These are phyloP conservation scores for Trichogramma evanescens DNA, from an alignment of 2,888 invertebrate species.

Conservation along the genomic window DNA sequence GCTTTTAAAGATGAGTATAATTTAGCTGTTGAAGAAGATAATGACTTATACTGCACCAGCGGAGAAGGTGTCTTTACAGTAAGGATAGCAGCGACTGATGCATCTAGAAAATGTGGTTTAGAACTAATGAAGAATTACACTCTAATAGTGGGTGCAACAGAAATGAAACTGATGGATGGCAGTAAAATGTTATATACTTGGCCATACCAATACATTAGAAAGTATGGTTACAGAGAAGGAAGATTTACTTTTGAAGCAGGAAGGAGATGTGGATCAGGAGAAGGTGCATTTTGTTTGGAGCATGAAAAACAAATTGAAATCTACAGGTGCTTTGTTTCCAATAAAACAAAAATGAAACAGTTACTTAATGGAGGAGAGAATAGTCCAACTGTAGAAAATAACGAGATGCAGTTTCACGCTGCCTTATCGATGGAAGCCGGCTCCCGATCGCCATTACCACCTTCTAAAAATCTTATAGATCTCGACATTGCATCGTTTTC, in stretches of 20 bases:
- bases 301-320: slow-evolving; percentile 78
- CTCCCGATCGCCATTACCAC: slow-evolving; percentile 72
- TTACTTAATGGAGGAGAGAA: slow-evolving; percentile 66
- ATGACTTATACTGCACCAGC: slow-evolving; percentile 80
- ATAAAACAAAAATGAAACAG: slow-evolving; percentile 84
- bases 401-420: slow-evolving; percentile 68
- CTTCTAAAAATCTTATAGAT: slow-evolving; percentile 52
- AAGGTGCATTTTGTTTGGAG: slow-evolving; percentile 74
- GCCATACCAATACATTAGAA: slow-evolving; percentile 77
- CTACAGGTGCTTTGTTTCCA: slow-evolving; percentile 70
- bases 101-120: slow-evolving; percentile 68
- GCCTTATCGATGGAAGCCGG: slow-evolving; percentile 73
- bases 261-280: slow-evolving; percentile 77
- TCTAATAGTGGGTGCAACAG: slow-evolving; percentile 66
- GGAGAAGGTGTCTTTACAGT: slow-evolving; percentile 77
- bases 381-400: slow-evolving; percentile 54
- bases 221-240: slow-evolving; percentile 79
- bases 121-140: slow-evolving; percentile 62
- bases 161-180: slow-evolving; percentile 66
- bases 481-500: slow-evolving; percentile 43
- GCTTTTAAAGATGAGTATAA: slow-evolving; percentile 68
- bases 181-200: slow-evolving; percentile 66
- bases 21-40: slow-evolving; percentile 71
- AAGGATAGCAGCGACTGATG: slow-evolving; percentile 69
- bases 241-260: slow-evolving; percentile 86